These are phyloP conservation scores for Nesoenas mayeri DNA, from an alignment of 2,113 vertebrate genomes.

Conservation along the genomic window DNA sequence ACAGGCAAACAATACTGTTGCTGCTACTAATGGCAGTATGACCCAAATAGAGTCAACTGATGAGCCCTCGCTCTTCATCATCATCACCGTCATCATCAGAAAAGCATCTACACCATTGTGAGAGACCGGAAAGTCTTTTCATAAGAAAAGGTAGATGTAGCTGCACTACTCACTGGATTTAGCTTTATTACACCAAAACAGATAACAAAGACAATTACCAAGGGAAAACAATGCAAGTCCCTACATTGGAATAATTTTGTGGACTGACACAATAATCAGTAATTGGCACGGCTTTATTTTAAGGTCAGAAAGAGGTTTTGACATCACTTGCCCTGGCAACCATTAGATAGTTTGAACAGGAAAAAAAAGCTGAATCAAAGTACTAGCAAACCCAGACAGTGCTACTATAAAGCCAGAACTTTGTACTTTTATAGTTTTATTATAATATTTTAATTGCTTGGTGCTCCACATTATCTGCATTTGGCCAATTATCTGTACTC, in stretches of 20 bases:
- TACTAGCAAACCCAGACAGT: neutral
- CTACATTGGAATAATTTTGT: rapidly evolving
- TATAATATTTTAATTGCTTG: neutral
- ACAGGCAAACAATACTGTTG: neutral
- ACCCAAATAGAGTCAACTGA: neutral
- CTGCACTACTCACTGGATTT: neutral
- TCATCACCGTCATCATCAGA: neutral
- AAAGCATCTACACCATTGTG: neutral
- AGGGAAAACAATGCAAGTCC: neutral
- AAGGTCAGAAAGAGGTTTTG: neutral
- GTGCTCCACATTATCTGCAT: neutral
- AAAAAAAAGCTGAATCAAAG: neutral
- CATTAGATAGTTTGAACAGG: neutral
- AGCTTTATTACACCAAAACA: neutral
- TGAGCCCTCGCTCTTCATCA: neutral
- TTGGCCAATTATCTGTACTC: neutral
- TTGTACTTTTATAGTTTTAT: neutral
- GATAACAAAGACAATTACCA: rapidly evolving
- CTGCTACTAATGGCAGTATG: neutral
- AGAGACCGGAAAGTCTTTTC: neutral
- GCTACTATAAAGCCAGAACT: neutral
- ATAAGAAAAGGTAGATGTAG: neutral
- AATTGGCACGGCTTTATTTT: neutral
- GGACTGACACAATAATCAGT: neutral
- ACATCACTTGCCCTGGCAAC: neutral